A percentile compares a stretch with the other conserved stretches of the same genome.
phyloP scores from a whole-genome alignment of 2,888 invertebrate genomes.

The Drosophila mimetica region DNA sequence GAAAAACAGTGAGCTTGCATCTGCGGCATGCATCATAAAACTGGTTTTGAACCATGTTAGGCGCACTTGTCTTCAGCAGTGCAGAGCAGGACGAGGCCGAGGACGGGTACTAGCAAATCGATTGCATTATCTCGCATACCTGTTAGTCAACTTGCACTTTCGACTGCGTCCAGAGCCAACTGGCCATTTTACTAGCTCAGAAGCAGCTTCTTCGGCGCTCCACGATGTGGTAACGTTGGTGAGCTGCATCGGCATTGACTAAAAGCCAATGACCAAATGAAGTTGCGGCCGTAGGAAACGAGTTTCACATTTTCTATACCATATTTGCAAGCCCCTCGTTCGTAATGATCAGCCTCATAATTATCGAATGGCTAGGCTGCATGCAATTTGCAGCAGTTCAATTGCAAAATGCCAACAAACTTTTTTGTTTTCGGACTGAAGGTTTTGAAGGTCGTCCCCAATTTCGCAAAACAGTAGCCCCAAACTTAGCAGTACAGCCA shows the following conservation, averaged over 20 bases:
- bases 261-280: conserved; percentile 75
- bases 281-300: conserved; percentile 66
- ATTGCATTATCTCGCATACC: conserved; percentile 67
- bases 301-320: conserved; percentile 60
- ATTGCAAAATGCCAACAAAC: conserved; percentile 32
- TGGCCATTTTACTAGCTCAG: conserved; percentile 33
- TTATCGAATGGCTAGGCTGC: conserved; percentile 17
- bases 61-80: conserved; percentile 50
- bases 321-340: conserved; percentile 21
- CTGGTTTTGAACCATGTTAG: conserved; percentile 63
- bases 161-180: conserved; percentile 33
- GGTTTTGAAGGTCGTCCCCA: conserved; percentile 37
- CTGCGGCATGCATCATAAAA: conserved; percentile 51
- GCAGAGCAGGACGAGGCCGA: conserved; percentile 11
- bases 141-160: conserved; percentile 69
- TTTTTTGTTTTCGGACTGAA: conserved; percentile 22
- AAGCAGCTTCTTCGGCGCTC: conserved; percentile 23
- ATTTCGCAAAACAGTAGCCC: conserved; percentile 18
- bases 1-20: conserved; percentile 11
- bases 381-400: conserved; percentile 29
- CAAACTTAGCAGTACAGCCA: neutral
- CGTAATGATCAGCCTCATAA: conserved; percentile 24
- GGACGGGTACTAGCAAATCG: conserved; percentile 56
- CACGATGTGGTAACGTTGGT: conserved; percentile 32
- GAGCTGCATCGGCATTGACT: conserved; percentile 33